These are phyloP conservation scores for Ennomos quercinarius DNA, from an alignment of 2,888 invertebrate genomes.

Conservation along the genomic window DNA sequence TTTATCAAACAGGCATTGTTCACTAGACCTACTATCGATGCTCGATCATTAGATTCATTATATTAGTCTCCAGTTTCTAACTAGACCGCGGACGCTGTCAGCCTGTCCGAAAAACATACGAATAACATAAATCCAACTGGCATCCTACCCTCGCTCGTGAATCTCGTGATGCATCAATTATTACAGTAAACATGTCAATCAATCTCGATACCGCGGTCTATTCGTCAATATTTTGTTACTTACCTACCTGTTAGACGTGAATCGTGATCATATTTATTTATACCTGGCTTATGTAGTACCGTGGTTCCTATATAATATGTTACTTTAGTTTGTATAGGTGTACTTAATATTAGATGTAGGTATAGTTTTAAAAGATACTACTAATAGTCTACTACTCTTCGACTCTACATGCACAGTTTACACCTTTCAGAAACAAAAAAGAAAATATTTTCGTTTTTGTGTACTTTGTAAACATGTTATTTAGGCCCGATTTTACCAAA, in stretches of 20 bases:
- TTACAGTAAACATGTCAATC: slow-evolving; percentile 70
- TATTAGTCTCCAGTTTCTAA: slow-evolving; percentile 54
- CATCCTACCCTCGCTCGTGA: slow-evolving; percentile 64
- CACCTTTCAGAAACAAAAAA: no score
- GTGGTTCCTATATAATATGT: no score
- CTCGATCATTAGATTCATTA: slow-evolving; percentile 40
- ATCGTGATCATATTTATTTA: slow-evolving; percentile 22
- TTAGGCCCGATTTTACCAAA: no score
- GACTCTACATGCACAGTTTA: no score
- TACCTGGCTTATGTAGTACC: slow-evolving; percentile 5
- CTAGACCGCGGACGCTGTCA: slow-evolving; percentile 42
- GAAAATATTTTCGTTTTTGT: no score
- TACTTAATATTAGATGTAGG: no score
- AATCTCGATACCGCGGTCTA: slow-evolving; percentile 55
- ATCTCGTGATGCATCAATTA: slow-evolving; percentile 75
- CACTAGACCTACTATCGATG: slow-evolving; percentile 36
- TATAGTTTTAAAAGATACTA: no score
- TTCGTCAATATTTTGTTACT: slow-evolving; percentile 45
- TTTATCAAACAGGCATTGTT: not conserved
- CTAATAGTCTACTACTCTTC: no score
- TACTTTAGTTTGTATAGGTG: no score
- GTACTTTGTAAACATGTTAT: no score
- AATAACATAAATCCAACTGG: slow-evolving; percentile 61
- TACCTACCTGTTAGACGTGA: slow-evolving; percentile 22
- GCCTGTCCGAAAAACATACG: slow-evolving; percentile 57